Percentiles rank a stretch among this genome's conserved stretches.
Evolutionary conservation across 2,888 invertebrate species (phyloP).

Genomic region (Acanthosoma haemorrhoidale): DNA sequence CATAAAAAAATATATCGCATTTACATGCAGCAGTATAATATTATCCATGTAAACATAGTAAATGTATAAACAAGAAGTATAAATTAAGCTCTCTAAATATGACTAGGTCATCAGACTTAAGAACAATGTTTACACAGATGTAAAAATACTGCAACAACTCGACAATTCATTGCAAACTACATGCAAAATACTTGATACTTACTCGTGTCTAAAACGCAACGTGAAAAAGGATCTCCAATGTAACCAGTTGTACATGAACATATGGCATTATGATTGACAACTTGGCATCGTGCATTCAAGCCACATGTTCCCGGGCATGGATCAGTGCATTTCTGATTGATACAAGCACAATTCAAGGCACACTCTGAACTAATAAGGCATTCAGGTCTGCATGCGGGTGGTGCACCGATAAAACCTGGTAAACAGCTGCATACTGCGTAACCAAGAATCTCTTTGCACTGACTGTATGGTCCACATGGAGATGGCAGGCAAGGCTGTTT

Average conservation of each 20-base stretch:
- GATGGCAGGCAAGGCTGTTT: slow-evolving; percentile 43
- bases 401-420: slow-evolving; percentile 62
- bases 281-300: slow-evolving; percentile 63
- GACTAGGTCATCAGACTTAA: not conserved
- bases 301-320: slow-evolving; percentile 73
- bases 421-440: slow-evolving; percentile 71
- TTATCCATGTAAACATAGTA: not conserved
- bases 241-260: slow-evolving; percentile 63
- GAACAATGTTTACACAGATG: not conserved
- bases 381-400: slow-evolving; percentile 73
- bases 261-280: slow-evolving; percentile 70
- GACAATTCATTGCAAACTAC: not conserved
- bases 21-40: slow-evolving; percentile 23
- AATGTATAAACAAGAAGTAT: too few species aligned
- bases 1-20: slow-evolving; percentile 26
- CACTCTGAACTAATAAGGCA: slow-evolving; percentile 73
- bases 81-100: not conserved
- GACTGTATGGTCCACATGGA: slow-evolving; percentile 72
- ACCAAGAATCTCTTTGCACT: slow-evolving; percentile 57
- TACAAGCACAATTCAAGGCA: slow-evolving; percentile 63
- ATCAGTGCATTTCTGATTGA: slow-evolving; percentile 68
- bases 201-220: slow-evolving; percentile 50
- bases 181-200: slow-evolving; percentile 38
- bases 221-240: slow-evolving; percentile 71
- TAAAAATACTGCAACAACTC: not conserved